Evolutionary conservation across 2,888 invertebrate genomes (phyloP).

Genomic region (Cordilura impudica): DNA sequence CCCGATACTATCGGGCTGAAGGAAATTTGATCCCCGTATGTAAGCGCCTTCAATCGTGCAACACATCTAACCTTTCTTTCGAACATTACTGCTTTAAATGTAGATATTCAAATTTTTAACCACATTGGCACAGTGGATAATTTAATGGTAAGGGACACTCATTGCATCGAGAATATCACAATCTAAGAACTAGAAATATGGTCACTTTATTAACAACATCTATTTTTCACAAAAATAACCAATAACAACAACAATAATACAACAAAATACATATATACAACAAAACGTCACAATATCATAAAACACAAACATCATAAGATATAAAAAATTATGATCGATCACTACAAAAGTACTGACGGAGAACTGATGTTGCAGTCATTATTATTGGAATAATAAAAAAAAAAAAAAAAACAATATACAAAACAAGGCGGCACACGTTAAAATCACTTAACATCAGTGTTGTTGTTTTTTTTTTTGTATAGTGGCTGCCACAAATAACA

Average conservation of each 20-base stretch:
- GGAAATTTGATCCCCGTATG: too few relatives aligned
- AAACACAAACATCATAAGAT: slow-evolving; percentile 10
- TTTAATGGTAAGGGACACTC: too few relatives aligned
- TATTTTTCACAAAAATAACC: slow-evolving; percentile 1
- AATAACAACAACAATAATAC: slow-evolving; percentile 13
- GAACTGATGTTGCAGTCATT: not conserved
- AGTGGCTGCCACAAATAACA: slow-evolving; percentile 3
- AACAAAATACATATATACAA: slow-evolving; percentile 30
- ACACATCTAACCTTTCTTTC: too few relatives aligned
- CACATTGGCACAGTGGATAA: too few relatives aligned
- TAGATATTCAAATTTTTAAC: too few relatives aligned
- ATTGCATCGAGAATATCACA: too few relatives aligned
- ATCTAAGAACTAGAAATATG: too few relatives aligned
- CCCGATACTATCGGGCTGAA: too few relatives aligned
- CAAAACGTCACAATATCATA: slow-evolving; percentile 7
- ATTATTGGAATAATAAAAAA: not conserved
- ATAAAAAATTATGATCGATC: slow-evolving; percentile 56
- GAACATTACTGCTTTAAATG: too few relatives aligned
- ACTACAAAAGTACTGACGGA: slow-evolving; percentile 26
- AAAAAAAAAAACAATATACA: slow-evolving; percentile 9
- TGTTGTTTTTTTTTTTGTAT: not conserved
- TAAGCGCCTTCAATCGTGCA: too few relatives aligned
- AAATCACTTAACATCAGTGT: slow-evolving; percentile 58
- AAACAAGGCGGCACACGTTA: slow-evolving; percentile 55
- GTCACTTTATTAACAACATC: slow-evolving; percentile 26